A percentile compares a stretch with the other conserved stretches of the same genome.
Conservation (phyloP, 2,113 vertebrate genomes). For the Syngnathus typhle region DNA sequence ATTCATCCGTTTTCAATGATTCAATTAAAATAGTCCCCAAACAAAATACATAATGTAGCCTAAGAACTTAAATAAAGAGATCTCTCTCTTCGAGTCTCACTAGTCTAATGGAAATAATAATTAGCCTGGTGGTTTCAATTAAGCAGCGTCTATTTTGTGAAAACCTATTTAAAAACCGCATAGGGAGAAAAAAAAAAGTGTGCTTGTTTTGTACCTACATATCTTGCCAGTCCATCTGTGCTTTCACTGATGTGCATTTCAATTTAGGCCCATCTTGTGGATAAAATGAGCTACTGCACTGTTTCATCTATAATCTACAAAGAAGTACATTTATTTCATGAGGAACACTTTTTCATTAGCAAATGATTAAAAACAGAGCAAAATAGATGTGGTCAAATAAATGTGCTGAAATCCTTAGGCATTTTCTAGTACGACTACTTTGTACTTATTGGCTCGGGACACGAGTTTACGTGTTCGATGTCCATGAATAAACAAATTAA, state of each 20-base stretch:
- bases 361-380: background rate
- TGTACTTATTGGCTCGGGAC: background rate
- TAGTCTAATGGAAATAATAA: background rate
- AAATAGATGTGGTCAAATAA: background rate
- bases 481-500: background rate
- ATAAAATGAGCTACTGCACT: conserved; percentile 14
- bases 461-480: background rate
- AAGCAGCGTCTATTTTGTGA: background rate
- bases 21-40: background rate
- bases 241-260: conserved; percentile 27
- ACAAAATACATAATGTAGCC: background rate
- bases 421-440: background rate
- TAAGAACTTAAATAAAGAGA: background rate
- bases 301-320: background rate
- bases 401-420: background rate
- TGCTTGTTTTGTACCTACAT: too few species aligned
- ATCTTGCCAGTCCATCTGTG: background rate
- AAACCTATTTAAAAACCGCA: background rate
- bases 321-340: background rate
- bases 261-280: conserved; percentile 40
- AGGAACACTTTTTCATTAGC: background rate
- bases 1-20: background rate
- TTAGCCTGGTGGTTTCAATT: background rate
- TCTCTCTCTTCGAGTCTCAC: background rate
- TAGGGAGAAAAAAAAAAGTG: background rate